Base-by-base conservation (phyloP, 2,888 invertebrate genomes). In the Oxycera nigricornis region DNA sequence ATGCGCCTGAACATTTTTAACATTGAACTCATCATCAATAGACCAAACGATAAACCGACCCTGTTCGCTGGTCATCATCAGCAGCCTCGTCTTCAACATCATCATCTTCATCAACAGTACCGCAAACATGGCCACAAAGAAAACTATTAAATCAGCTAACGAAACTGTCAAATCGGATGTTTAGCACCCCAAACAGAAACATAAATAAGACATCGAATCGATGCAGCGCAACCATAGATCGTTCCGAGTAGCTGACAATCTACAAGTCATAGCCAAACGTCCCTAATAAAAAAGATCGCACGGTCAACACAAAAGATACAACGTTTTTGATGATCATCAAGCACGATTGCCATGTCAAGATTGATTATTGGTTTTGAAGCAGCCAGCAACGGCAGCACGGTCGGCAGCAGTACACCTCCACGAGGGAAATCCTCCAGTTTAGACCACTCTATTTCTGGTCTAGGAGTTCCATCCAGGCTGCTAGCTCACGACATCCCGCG, bases 121-220 rank as follows among this genome's bases (percentile, higher is more conserved):
- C 55, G 62, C 39, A 62, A 14, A 6, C 4, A 22, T 20, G 31
- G 2, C 39, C 46, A 41, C 22, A 68, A 68, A 46, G 30, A 68
- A 46, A 70, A 70, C 70, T 70, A 70, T 52, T 65, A 70, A 70
- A 70, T 52, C 55, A 39, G 55, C 70, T 72, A 74, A 72, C 72
- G 55, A 72, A 74, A 72, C 72, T 72, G 72, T 74, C 74, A 72
- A 72, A 74, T 62, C 59, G 30, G 72, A 74, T 72, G 65, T 68
- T 74, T 72, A 72, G 52, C 72, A 52, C 74, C 72, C 72, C 70
- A 74, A 74, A 72, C 72, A 72, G 65, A 74, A 72, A 74, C 72
- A 74, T 72, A 74, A 74, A 74, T 74, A 65, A 72, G 30, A 62
- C 55, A 35, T 62, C 50, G 61, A 72, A 74, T 72, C 72, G 70